phyloP scores from a whole-genome alignment of 2,888 invertebrate species.

The Tipula confusa region DNA sequence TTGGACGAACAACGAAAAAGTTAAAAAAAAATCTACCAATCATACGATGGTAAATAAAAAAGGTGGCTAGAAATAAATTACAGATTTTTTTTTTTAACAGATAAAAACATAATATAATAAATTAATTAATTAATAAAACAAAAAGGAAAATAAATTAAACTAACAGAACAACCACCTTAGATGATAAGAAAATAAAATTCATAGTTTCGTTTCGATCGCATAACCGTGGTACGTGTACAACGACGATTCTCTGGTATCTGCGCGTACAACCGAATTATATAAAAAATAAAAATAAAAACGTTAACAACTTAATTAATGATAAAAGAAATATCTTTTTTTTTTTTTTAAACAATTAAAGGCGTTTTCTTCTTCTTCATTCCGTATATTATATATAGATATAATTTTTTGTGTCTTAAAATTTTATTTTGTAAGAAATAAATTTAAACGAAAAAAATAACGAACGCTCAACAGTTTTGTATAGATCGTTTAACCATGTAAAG shows the following conservation, averaged over 20 bases:
- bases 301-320: conserved; percentile 14
- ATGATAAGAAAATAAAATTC: not conserved
- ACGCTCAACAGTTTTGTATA: conserved; percentile 15
- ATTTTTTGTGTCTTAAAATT: not conserved
- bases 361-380: not conserved
- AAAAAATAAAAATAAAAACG: not conserved
- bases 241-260: not conserved
- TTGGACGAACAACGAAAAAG: not conserved
- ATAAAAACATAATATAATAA: not conserved
- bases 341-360: conserved; percentile 13
- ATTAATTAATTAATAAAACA: not conserved
- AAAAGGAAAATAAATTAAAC: no score
- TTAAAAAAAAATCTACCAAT: not conserved
- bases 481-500: conserved; percentile 25
- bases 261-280: not conserved
- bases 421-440: conserved; percentile 12
- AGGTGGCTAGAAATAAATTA: not conserved
- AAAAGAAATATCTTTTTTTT: conserved; percentile 3
- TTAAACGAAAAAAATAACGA: not conserved
- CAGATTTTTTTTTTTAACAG: not conserved
- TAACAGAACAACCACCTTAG: not conserved
- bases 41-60: not conserved
- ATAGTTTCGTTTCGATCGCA: not conserved
- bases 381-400: no score
- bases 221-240: not conserved